These are phyloP conservation scores for Listronotus oregonensis DNA, from an alignment of 1,140 invertebrate species.

Conservation along the genomic window DNA sequence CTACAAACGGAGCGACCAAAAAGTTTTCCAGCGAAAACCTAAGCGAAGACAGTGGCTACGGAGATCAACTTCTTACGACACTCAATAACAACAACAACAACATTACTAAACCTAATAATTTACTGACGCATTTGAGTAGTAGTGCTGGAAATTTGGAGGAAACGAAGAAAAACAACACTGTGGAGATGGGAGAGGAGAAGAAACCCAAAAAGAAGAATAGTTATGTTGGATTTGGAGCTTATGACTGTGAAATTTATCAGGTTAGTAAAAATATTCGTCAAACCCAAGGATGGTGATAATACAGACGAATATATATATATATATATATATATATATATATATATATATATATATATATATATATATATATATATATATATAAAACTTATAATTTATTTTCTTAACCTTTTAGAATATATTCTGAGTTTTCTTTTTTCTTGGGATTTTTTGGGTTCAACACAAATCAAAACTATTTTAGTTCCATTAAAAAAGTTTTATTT, in stretches of 20 bases:
- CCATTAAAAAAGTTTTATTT: too few relatives aligned
- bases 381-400: too few relatives aligned
- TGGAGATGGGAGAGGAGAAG: slow-evolving; percentile 2
- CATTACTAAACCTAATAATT: slow-evolving; percentile 53
- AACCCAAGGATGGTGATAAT: neutral
- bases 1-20: slow-evolving; percentile 46
- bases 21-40: slow-evolving; percentile 73
- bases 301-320: slow-evolving; percentile 1
- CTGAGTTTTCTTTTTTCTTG: too few relatives aligned
- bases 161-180: slow-evolving; percentile 23
- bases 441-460: neutral
- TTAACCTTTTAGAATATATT: too few relatives aligned
- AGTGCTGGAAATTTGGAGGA: slow-evolving; percentile 17
- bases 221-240: slow-evolving; percentile 47
- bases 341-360: slow-evolving; percentile 13
- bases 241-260: slow-evolving; percentile 51
- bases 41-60: slow-evolving; percentile 76
- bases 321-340: slow-evolving; percentile 14
- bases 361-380: slow-evolving; percentile 9
- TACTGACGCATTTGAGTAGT: slow-evolving; percentile 54
- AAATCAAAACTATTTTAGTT: too few relatives aligned
- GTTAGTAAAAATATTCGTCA: slow-evolving; percentile 14
- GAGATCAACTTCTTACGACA: slow-evolving; percentile 59
- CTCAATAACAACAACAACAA: slow-evolving; percentile 26
- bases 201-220: slow-evolving; percentile 34